Evolutionary conservation across 2,113 vertebrate genomes (phyloP).

Genomic region (Boleophthalmus pectinirostris): DNA sequence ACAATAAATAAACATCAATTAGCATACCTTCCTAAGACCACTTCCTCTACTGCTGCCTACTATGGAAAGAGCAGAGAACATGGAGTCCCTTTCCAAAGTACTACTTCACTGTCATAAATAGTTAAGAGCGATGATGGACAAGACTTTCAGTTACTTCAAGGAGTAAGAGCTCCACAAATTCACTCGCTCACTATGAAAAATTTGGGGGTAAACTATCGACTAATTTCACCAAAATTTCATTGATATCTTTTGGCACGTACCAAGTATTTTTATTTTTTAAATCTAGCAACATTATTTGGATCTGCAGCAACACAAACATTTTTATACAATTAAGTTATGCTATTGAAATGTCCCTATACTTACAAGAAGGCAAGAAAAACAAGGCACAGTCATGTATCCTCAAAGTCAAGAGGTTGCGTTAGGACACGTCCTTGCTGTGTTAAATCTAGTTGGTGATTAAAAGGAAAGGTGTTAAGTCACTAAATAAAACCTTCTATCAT

Average conservation of each 20-base stretch:
- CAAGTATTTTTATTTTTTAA: too few relatives aligned
- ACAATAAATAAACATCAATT: constrained; percentile 73
- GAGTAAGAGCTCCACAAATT: too few relatives aligned
- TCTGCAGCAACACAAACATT: neutral
- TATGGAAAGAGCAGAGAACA: constrained; percentile 21
- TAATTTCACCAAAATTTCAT: too few relatives aligned
- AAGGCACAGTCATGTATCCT: too few relatives aligned
- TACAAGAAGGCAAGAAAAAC: too few relatives aligned
- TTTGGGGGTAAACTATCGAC: too few relatives aligned
- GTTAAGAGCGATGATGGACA: neutral
- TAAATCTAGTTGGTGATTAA: neutral
- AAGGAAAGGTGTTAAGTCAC: neutral
- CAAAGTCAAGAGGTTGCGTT: neutral
- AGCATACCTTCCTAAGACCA: constrained; percentile 59
- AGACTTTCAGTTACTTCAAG: too few relatives aligned
- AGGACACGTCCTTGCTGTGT: neutral
- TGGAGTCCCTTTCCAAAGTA: neutral
- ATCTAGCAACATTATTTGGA: neutral
- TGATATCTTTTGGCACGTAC: too few relatives aligned
- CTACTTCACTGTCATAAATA: neutral
- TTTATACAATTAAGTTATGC: too few relatives aligned
- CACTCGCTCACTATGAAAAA: too few relatives aligned
- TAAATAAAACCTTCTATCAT: neutral
- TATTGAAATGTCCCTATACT: too few relatives aligned
- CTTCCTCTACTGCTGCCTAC: constrained; percentile 40